phyloP scores from a whole-genome alignment of 2,888 invertebrate species.

The Odontomyia ornata region DNA sequence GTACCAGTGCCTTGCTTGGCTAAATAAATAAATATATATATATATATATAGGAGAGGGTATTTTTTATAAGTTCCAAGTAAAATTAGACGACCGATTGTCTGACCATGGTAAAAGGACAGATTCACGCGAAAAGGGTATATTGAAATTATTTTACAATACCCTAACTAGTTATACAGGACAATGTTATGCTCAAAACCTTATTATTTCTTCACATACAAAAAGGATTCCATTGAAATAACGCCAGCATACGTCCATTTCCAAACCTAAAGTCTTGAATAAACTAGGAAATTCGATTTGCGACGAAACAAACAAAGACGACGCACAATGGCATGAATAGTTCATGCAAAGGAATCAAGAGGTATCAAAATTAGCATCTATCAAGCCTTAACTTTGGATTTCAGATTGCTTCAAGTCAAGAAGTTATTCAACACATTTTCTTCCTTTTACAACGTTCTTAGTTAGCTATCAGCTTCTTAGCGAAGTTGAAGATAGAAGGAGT shows the following conservation, averaged over 20 bases:
- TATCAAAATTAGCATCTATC: conserved; percentile 44
- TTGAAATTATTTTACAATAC: too few species aligned
- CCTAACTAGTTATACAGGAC: too few species aligned
- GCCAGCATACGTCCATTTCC: background rate
- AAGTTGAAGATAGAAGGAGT: background rate
- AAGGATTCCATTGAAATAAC: background rate
- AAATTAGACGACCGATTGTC: too few species aligned
- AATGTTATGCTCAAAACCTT: too few species aligned
- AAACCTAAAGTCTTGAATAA: background rate
- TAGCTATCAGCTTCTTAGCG: too few species aligned
- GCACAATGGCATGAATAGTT: conserved; percentile 47
- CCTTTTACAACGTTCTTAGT: conserved; percentile 33
- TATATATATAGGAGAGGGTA: too few species aligned
- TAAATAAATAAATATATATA: too few species aligned
- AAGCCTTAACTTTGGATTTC: conserved; percentile 39
- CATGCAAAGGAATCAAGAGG: conserved; percentile 33
- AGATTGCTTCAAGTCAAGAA: conserved; percentile 47
- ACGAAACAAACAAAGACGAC: conserved; percentile 18
- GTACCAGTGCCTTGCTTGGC: too few species aligned
- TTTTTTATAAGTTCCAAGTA: too few species aligned
- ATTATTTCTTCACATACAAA: too few species aligned
- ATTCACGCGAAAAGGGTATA: too few species aligned
- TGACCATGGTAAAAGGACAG: too few species aligned
- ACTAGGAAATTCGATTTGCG: background rate
- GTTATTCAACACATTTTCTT: conserved; percentile 46